Conservation (phyloP, 2,113 vertebrate genomes). For the Corythornis cristatus region DNA sequence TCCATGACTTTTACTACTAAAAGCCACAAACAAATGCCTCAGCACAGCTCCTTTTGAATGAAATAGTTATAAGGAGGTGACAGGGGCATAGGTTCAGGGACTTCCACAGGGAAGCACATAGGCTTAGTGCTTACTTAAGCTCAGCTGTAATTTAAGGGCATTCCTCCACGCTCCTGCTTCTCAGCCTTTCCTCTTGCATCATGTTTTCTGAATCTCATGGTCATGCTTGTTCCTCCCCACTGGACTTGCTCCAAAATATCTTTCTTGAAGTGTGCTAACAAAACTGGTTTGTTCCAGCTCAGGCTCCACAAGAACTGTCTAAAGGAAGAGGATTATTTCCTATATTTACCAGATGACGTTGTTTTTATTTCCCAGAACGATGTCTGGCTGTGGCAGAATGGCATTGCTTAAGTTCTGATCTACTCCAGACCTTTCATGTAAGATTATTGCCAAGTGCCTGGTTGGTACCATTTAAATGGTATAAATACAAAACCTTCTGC, state of each 20-base stretch:
- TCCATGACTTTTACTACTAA: background rate
- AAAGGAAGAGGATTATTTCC: background rate
- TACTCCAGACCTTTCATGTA: background rate
- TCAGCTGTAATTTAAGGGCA: background rate
- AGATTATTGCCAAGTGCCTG: background rate
- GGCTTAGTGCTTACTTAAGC: background rate
- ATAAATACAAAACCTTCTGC: background rate
- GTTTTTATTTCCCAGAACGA: background rate
- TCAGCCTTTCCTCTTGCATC: background rate
- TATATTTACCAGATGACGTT: background rate
- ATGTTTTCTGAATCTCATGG: background rate
- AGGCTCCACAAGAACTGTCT: background rate
- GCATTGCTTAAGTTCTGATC: background rate
- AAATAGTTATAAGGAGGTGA: background rate
- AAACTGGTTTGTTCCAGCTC: background rate
- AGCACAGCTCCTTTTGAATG: background rate
- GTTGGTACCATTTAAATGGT: background rate
- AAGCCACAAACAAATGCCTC: background rate
- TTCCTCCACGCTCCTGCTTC: background rate
- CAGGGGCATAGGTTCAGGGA: background rate
- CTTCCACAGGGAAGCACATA: background rate
- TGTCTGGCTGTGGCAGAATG: background rate
- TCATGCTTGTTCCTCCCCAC: background rate
- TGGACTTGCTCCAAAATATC: background rate
- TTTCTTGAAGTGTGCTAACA: background rate